These are phyloP conservation scores for Leuctra nigra DNA, from an alignment of 2,888 invertebrate species.

Conservation along the genomic window DNA sequence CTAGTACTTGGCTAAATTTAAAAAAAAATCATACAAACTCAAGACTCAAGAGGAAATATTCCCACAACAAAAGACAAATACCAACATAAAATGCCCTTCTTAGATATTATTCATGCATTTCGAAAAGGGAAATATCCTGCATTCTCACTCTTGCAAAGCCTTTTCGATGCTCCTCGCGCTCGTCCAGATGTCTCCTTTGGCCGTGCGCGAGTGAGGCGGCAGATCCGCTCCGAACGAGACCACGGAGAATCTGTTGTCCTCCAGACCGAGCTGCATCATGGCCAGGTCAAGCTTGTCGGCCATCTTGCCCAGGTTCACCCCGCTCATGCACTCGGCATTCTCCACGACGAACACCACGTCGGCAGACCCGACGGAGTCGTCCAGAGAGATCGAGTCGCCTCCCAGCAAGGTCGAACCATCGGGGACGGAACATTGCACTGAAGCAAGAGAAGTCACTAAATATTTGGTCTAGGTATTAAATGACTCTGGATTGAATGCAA, in stretches of 20 bases:
- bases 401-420: constrained; percentile 34
- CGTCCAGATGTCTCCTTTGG: constrained; percentile 35
- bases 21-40: too few relatives aligned
- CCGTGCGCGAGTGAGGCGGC: constrained; percentile 39
- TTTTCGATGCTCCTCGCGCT: constrained; percentile 26
- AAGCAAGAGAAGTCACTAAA: constrained; percentile 2
- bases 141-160: constrained; percentile 25
- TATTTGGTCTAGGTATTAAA: too few relatives aligned
- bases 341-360: constrained; percentile 47
- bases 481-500: too few relatives aligned
- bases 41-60: too few relatives aligned
- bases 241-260: constrained; percentile 40
- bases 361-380: constrained; percentile 36
- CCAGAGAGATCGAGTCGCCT: constrained; percentile 34
- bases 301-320: constrained; percentile 30
- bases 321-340: constrained; percentile 38
- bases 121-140: not conserved
- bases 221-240: constrained; percentile 41
- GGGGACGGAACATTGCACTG: constrained; percentile 36
- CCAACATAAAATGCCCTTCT: too few relatives aligned
- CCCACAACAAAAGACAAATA: too few relatives aligned
- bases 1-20: too few relatives aligned
- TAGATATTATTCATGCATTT: too few relatives aligned
- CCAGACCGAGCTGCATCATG: constrained; percentile 34
- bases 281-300: constrained; percentile 32